A percentile compares a stretch with the other conserved stretches of the same genome.
These are phyloP conservation scores for Mus pahari DNA, from an alignment of 2,113 vertebrate genomes.

Conservation along the genomic window DNA sequence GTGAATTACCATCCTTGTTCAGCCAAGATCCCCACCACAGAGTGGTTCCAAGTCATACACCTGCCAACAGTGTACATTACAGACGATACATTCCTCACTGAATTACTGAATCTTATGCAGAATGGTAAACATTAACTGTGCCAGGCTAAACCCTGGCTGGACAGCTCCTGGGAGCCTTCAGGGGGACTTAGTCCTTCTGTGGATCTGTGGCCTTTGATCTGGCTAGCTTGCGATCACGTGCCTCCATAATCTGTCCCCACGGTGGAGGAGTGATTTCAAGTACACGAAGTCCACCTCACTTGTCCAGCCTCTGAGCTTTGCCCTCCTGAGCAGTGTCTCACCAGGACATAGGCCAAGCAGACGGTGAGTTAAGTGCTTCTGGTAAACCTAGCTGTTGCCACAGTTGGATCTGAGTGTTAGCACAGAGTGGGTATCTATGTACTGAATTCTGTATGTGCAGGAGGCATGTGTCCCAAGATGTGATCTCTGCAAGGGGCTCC, in stretches of 20 bases:
- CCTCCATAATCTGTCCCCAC: background rate
- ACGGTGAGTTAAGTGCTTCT: background rate
- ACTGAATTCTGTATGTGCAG: background rate
- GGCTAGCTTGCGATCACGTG: background rate
- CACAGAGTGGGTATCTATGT: rapidly evolving
- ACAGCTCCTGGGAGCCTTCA: background rate
- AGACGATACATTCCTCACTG: background rate
- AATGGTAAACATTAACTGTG: background rate
- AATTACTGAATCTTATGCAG: background rate
- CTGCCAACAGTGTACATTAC: background rate
- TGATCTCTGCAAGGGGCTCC: background rate
- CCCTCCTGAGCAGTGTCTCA: background rate
- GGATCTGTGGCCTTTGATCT: background rate
- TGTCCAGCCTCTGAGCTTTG: background rate
- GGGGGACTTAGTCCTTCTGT: background rate
- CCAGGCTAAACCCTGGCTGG: background rate
- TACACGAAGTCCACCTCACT: background rate
- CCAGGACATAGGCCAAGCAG: background rate
- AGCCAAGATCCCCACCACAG: background rate
- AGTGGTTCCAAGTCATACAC: background rate
- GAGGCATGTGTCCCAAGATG: too few relatives aligned
- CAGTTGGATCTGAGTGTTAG: background rate
- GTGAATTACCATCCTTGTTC: background rate
- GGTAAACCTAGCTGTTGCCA: rapidly evolving
- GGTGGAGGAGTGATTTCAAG: background rate